Evolutionary conservation across 2,113 vertebrate species (phyloP), one percentile per base, ranked within the genome.

Genomic region (Neoarius graeffei): DNA sequence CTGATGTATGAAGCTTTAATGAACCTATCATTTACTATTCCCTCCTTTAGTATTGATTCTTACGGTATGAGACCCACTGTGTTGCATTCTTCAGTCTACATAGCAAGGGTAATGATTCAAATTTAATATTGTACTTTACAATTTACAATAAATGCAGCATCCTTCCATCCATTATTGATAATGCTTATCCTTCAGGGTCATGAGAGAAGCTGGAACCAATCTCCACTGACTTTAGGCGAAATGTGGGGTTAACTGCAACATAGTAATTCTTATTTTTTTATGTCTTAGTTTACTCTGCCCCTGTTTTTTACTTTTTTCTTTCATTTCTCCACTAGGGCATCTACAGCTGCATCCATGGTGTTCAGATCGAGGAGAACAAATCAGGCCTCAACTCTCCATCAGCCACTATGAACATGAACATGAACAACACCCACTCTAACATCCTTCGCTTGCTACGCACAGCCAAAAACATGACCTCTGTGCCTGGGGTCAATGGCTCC

Each of bases 381-480:
- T 99, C 98, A 0, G 95, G 96, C 86, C 96, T 96, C 95, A 97
- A 99, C 82, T 99, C 98, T 7, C 98, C 98, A 23, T 98, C 98
- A 0, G 96, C 97, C 0, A 98, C 97, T 91, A 99, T 99, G 96
- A 99, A 99, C 95, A 99, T 98, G 0, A 99, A 98, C 93, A 99
- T 99, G 97, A 99, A 99, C 95, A 99, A 99, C 95, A 99, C 98
- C 15, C 98, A 99, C 94, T 99, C 98, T 91, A 99, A 99, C 94
- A 99, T 99, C 94, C 95, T 99, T 86, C 97, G 98, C 62, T 95
- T 99, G 89, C 97, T 99, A 83, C 97, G 98, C 90, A 99, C 98
- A 0, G 98, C 98, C 89, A 99, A 99, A 94, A 99, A 98, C 93
- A 99, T 99, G 98, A 98, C 98, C 59, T 98, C 98, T 74, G 95